phyloP scores from a whole-genome alignment of 2,888 invertebrate species.

The Leptodirus hochenwartii region DNA sequence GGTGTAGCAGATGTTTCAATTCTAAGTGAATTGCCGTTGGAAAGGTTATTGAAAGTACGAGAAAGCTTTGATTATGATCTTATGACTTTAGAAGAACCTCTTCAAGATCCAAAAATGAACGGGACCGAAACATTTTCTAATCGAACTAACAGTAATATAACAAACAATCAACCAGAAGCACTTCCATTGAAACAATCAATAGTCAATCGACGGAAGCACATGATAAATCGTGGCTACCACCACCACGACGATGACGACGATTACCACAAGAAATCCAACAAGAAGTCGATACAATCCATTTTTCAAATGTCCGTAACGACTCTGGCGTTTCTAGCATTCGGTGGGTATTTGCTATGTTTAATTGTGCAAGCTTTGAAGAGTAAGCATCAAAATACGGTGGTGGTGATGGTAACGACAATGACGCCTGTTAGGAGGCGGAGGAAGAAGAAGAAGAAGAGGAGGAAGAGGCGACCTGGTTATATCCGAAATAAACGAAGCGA shows the following conservation, averaged over 20 bases:
- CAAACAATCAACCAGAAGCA: not conserved
- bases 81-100: not conserved
- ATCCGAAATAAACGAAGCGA: too few species aligned
- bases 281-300: conserved; percentile 38
- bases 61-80: conserved; percentile 3
- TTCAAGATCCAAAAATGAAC: not conserved
- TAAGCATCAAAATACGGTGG: conserved; percentile 27
- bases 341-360: conserved; percentile 62
- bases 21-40: conserved; percentile 48
- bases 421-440: conserved; percentile 9
- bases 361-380: conserved; percentile 57
- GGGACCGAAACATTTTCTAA: not conserved
- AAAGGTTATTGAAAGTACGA: conserved; percentile 42
- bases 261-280: conserved; percentile 22
- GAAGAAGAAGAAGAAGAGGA: conserved; percentile 9
- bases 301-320: conserved; percentile 65
- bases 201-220: too few species aligned
- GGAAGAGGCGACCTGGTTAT: conserved; percentile 5
- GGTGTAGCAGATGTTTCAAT: conserved; percentile 32
- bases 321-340: conserved; percentile 66
- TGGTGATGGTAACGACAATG: conserved; percentile 11
- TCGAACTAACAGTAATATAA: not conserved
- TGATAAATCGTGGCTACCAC: not conserved
- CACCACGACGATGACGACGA: conserved; percentile 13
- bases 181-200: too few species aligned